Evolutionary conservation across 2,888 invertebrate species (phyloP).

Genomic region (Pteria penguin): DNA sequence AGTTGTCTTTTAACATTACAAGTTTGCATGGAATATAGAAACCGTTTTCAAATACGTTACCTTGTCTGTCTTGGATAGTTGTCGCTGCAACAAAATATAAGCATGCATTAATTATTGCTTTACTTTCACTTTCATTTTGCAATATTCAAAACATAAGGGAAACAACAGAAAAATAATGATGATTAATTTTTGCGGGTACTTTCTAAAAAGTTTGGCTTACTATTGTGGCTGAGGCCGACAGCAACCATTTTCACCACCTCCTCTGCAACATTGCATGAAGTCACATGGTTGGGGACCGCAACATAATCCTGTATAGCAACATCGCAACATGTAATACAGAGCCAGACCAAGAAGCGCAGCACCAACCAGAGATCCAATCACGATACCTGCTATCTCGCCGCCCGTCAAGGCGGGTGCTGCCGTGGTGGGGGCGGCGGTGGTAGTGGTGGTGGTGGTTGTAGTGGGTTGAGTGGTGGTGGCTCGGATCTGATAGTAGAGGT

Average conservation of each 20-base stretch:
- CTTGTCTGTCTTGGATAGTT: neutral
- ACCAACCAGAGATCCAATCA: slow-evolving; percentile 25
- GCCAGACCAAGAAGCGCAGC: slow-evolving; percentile 24
- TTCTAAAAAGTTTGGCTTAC: neutral
- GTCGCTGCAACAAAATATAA: neutral
- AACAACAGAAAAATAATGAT: too few relatives aligned
- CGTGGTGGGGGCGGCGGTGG: slow-evolving; percentile 24
- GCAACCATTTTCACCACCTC: neutral
- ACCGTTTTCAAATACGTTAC: too few relatives aligned
- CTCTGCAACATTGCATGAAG: slow-evolving; percentile 23
- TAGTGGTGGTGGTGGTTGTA: slow-evolving; percentile 38
- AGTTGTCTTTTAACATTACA: too few relatives aligned
- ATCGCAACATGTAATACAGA: slow-evolving; percentile 31
- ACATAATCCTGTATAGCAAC: slow-evolving; percentile 34
- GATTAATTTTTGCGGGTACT: neutral
- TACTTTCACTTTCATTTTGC: too few relatives aligned
- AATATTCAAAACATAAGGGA: too few relatives aligned
- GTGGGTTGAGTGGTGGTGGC: slow-evolving; percentile 29
- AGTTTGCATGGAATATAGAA: too few relatives aligned
- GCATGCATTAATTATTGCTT: neutral
- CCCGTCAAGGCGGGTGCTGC: neutral
- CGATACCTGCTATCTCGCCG: slow-evolving; percentile 32
- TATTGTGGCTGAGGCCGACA: neutral
- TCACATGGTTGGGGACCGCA: slow-evolving; percentile 42
- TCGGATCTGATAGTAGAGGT: slow-evolving; percentile 15